Conservation (phyloP, 2,113 vertebrate species). For the Brienomyrus brachyistius region DNA sequence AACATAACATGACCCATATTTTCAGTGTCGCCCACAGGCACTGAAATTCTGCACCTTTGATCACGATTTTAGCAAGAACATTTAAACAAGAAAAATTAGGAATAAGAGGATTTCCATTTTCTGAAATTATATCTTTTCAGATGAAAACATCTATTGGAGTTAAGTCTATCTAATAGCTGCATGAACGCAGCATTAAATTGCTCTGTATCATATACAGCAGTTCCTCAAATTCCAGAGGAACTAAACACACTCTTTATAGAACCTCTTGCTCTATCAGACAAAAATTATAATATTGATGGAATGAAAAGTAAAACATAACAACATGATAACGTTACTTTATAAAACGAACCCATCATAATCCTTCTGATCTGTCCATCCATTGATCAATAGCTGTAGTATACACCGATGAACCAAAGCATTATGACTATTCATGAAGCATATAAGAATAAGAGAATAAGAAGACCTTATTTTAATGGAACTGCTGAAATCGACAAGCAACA, state of each 20-base stretch:
- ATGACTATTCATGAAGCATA: not conserved
- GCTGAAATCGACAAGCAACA: not conserved
- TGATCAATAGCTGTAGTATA: not conserved
- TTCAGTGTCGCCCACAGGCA: not conserved
- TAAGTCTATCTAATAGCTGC: not conserved
- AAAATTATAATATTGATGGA: not conserved
- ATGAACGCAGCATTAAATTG: not conserved
- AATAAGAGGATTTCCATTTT: not conserved
- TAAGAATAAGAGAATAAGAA: not conserved
- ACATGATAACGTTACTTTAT: not conserved
- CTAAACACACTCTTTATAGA: not conserved
- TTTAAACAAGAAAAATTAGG: not conserved
- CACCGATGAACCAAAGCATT: not conserved
- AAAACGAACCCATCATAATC: not conserved
- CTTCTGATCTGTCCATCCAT: not conserved
- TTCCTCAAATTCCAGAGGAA: not conserved
- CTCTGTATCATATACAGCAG: not conserved
- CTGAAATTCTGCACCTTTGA: not conserved
- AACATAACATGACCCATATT: not conserved
- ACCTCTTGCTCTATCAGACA: not conserved
- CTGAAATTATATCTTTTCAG: not conserved
- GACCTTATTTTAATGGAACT: not conserved
- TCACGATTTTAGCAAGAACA: not conserved
- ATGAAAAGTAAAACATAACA: not conserved
- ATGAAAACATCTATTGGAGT: not conserved